Evolutionary conservation across 1,140 invertebrate genomes (phyloP).

Genomic region (Hyposmocoma kahamanoa): DNA sequence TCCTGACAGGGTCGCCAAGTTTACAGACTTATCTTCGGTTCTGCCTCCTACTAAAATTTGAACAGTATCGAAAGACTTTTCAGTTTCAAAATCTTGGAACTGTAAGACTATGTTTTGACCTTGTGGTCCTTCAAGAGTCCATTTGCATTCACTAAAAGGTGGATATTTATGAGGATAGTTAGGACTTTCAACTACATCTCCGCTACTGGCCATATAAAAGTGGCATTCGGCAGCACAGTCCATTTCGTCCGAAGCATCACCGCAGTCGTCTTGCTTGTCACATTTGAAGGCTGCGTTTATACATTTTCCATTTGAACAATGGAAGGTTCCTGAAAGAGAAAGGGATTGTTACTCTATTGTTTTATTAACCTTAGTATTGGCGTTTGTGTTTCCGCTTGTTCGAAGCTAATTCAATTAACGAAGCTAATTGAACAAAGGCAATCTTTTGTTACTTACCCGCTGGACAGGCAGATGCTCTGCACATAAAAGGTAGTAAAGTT

Average conservation of each 20-base stretch:
- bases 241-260: slow-evolving; percentile 92
- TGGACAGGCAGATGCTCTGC: slow-evolving; percentile 92
- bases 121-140: slow-evolving; percentile 96
- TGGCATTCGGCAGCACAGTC: slow-evolving; percentile 92
- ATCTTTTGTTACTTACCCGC: slow-evolving; percentile 77
- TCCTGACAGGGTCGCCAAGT: slow-evolving; percentile 92
- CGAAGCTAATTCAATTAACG: slow-evolving; percentile 3
- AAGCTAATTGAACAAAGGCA: no score
- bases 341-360: slow-evolving; percentile 19
- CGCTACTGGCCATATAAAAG: slow-evolving; percentile 93
- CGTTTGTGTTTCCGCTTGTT: slow-evolving; percentile 12
- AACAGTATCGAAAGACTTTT: slow-evolving; percentile 96
- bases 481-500: slow-evolving; percentile 94
- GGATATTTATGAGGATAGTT: slow-evolving; percentile 96
- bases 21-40: slow-evolving; percentile 94
- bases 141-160: slow-evolving; percentile 93
- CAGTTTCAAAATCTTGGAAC: slow-evolving; percentile 98
- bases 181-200: slow-evolving; percentile 95
- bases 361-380: slow-evolving; percentile 22
- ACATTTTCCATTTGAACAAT: slow-evolving; percentile 94
- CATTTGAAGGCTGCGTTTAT: slow-evolving; percentile 92
- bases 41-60: slow-evolving; percentile 95
- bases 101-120: slow-evolving; percentile 94
- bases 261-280: slow-evolving; percentile 95
- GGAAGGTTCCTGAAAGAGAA: slow-evolving; percentile 82